These are phyloP conservation scores for Tenthredo distinguenda DNA, from an alignment of 2,888 invertebrate species.

Conservation along the genomic window DNA sequence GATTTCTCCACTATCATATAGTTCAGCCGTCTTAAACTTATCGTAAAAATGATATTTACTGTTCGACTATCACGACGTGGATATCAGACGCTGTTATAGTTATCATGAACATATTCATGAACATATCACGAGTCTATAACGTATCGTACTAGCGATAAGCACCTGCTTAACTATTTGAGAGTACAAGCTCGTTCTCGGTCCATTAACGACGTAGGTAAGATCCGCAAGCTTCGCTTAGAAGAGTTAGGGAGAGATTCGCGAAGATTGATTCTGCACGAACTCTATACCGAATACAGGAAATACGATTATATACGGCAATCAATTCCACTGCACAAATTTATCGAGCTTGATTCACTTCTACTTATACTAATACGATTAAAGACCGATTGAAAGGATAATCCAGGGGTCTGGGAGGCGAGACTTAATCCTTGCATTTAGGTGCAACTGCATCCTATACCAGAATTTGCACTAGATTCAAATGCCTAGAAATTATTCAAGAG, in stretches of 20 bases:
- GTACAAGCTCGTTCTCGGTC: neutral
- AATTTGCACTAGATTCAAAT: too few relatives aligned
- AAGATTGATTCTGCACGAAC: neutral
- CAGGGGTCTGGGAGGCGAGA: neutral
- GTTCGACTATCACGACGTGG: too few relatives aligned
- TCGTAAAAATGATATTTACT: too few relatives aligned
- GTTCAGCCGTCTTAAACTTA: too few relatives aligned
- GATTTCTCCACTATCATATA: too few relatives aligned
- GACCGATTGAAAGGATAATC: neutral
- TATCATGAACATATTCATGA: too few relatives aligned
- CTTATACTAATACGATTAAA: neutral
- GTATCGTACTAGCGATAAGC: too few relatives aligned
- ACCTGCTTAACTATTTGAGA: too few relatives aligned
- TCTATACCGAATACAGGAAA: neutral
- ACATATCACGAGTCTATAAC: too few relatives aligned
- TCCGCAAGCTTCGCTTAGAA: neutral
- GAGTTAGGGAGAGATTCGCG: neutral
- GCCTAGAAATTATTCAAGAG: neutral
- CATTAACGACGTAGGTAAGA: neutral
- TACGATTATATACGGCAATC: slow-evolving; percentile 8
- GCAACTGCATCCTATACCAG: too few relatives aligned
- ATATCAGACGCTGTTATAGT: too few relatives aligned
- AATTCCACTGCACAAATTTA: neutral
- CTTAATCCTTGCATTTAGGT: neutral
- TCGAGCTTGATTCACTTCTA: neutral